Conservation (phyloP, 1,140 invertebrate genomes). For the Physella acuta region DNA sequence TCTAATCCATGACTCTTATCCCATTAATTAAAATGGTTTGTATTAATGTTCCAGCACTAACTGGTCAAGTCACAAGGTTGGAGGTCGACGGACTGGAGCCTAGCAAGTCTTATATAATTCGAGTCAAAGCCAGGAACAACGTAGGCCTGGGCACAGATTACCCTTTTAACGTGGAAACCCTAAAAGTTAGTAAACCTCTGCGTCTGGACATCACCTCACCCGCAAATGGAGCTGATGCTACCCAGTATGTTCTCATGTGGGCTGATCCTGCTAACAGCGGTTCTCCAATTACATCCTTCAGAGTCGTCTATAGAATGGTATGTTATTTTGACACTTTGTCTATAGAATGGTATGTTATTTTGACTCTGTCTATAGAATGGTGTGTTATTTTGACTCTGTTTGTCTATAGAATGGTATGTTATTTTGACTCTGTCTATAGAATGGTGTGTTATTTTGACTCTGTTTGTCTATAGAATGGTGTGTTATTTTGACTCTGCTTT, state of each 20-base stretch:
- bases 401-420: too few species aligned
- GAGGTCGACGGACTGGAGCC: too few species aligned
- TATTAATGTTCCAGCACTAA: too few species aligned
- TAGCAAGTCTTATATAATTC: not conserved
- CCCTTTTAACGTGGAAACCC: not conserved
- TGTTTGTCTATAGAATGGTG: conserved; percentile 2
- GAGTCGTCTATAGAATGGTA: conserved; percentile 1
- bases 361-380: too few species aligned
- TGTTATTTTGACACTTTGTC: not conserved
- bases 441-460: too few species aligned
- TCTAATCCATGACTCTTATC: too few species aligned
- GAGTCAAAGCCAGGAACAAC: not conserved
- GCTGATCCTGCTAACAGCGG: not conserved
- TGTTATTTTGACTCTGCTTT: not conserved
- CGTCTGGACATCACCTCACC: conserved; percentile 5
- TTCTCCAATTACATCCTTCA: not conserved
- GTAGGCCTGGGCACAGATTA: not conserved
- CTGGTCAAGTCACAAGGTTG: too few species aligned
- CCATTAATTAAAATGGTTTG: too few species aligned
- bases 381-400: too few species aligned
- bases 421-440: too few species aligned
- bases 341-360: too few species aligned
- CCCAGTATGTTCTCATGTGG: not conserved
- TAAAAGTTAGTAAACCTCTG: not conserved
- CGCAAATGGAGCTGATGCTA: not conserved